Conservation (phyloP, 2,888 invertebrate genomes). For the Plebejus anna region DNA sequence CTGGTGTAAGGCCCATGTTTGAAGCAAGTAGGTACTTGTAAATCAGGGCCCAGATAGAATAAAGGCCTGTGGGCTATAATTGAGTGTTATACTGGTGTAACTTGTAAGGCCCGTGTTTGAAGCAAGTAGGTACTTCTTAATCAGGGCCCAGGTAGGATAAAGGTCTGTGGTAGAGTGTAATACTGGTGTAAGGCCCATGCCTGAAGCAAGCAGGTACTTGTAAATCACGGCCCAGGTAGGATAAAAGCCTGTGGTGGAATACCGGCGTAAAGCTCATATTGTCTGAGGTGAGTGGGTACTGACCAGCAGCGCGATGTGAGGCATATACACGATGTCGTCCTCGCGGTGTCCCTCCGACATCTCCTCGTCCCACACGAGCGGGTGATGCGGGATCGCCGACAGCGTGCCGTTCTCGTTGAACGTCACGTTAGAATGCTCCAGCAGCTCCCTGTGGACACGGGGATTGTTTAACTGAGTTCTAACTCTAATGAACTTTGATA, state of each 20-base stretch:
- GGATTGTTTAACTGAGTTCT: background rate
- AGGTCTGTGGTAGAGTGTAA: no score
- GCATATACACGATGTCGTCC: conserved; percentile 86
- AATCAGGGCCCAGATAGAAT: no score
- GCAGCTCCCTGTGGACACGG: conserved; percentile 79
- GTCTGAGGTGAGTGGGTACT: background rate
- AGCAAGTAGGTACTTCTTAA: no score
- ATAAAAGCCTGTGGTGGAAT: no score
- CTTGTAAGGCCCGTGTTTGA: background rate
- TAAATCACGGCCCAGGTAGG: no score
- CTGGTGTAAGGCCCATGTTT: background rate
- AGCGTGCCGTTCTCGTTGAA: conserved; percentile 89
- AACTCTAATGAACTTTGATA: no score
- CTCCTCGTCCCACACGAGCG: conserved; percentile 87
- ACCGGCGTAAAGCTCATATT: background rate
- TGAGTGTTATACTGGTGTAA: background rate
- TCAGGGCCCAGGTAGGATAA: no score
- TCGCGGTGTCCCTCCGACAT: conserved; percentile 86
- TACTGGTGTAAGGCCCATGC: background rate
- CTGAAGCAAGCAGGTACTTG: no score
- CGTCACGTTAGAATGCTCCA: conserved; percentile 84
- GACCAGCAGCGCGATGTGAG: conserved; percentile 92
- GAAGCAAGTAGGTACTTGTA: no score
- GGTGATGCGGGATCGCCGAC: conserved; percentile 85
- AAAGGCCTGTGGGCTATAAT: background rate